Percentiles rank a stretch among this genome's conserved stretches.
Evolutionary conservation across 2,888 invertebrate species (phyloP).

Genomic region (Tinea trinotella): DNA sequence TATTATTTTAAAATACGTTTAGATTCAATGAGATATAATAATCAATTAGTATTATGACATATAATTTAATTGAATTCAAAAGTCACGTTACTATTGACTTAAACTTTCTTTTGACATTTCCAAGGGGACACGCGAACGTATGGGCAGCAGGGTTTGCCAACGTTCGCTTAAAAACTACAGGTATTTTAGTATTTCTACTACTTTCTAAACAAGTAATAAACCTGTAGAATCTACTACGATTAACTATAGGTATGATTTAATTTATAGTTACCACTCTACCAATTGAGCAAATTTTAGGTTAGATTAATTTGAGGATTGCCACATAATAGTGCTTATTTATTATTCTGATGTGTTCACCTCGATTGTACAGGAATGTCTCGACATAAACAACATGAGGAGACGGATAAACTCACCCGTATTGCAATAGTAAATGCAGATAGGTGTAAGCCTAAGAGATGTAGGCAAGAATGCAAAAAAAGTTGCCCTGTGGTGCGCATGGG

Average conservation of each 20-base stretch:
- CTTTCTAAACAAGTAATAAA: background rate
- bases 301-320: conserved; percentile 12
- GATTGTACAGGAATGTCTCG: conserved; percentile 58
- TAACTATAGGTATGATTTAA: background rate
- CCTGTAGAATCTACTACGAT: background rate
- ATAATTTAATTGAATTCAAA: background rate
- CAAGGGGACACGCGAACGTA: conserved; percentile 67
- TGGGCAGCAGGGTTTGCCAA: conserved; percentile 47
- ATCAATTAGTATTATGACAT: too few species aligned
- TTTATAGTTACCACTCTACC: background rate
- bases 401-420: conserved; percentile 95
- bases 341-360: conserved; percentile 24
- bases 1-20: too few species aligned
- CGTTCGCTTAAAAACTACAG: conserved; percentile 58
- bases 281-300: conserved; percentile 13
- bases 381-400: conserved; percentile 80
- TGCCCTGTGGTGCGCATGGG: conserved; percentile 99
- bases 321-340: conserved; percentile 16
- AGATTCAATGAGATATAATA: too few species aligned
- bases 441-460: conserved; percentile 99
- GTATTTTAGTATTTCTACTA: conserved; percentile 31
- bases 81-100: background rate
- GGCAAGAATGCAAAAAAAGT: conserved; percentile 98
- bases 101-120: conserved; percentile 13
- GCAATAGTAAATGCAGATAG: conserved; percentile 98